Percentiles rank a stretch among this genome's conserved stretches.
Evolutionary conservation across 2,888 invertebrate genomes (phyloP).

Genomic region (Cantharis rustica): DNA sequence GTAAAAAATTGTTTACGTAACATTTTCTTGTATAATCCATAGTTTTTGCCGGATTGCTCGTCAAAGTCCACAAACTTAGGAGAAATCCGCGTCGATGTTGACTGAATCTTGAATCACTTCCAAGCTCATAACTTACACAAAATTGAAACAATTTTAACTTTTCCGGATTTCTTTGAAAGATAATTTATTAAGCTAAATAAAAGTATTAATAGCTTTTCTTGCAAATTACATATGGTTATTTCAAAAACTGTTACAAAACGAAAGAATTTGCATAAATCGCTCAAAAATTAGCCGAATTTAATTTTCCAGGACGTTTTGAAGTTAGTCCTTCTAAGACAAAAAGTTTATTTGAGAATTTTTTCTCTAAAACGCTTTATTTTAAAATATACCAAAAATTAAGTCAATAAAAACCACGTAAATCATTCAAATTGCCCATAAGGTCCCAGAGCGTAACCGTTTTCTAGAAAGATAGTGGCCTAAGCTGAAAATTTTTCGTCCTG

Average conservation of each 20-base stretch:
- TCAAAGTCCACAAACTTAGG: too few species aligned
- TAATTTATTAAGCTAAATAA: too few species aligned
- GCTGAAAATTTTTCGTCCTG: not conserved
- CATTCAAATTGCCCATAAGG: not conserved
- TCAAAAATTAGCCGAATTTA: too few species aligned
- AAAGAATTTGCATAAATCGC: too few species aligned
- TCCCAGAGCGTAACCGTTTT: not conserved
- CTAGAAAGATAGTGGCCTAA: not conserved
- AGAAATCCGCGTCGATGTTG: not conserved
- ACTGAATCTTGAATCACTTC: not conserved
- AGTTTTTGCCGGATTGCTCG: too few species aligned
- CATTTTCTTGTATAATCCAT: too few species aligned
- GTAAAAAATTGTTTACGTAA: not conserved
- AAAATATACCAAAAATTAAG: not conserved
- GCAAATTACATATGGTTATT: too few species aligned
- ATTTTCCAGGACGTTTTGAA: too few species aligned
- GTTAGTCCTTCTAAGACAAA: too few species aligned
- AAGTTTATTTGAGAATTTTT: too few species aligned
- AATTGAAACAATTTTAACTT: not conserved
- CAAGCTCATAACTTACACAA: not conserved
- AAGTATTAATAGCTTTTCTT: too few species aligned
- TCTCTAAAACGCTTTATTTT: not conserved
- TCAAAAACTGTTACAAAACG: too few species aligned
- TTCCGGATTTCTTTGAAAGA: not conserved
- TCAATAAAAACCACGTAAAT: not conserved